Base-by-base conservation (phyloP, 2,888 invertebrate genomes). In the Trichogramma evanescens region DNA sequence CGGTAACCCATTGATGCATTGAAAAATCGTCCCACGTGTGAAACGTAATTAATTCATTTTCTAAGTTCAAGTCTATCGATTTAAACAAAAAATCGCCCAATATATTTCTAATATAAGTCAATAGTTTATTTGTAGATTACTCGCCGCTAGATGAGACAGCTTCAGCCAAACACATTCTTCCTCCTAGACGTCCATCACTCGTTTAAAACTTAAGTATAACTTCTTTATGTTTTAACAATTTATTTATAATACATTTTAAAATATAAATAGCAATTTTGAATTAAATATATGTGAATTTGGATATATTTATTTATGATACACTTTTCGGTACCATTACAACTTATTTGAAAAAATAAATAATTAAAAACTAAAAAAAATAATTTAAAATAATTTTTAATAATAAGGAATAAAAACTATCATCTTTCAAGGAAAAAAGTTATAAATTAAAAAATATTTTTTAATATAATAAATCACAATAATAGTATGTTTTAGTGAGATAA, bases 61-160 rank as follows among this genome's bases (percentile, higher is more conserved):
- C 58, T 51, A 54, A 59, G 63, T 66, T 55, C 65, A 64, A 64
- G 66, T 67, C 68, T 71, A 70, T 69, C 60, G 63, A 66, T 67
- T 63, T 58, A 50, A 56, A 63, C 68, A 71, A 68, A 69, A 71
- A 68, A 70, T 69, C 71, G 68, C 71, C 73, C 68, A 72, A 67
- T 68, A 69, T 72, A 72, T 70, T 68, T 73, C 74, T 74, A 75
- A 75, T 70, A 26, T 26, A 2, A 76, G 72, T 76, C 72, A 75
- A 71, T 73, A 74, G 74, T 69, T 74, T 67, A 73, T 74, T 77
- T 72, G 74, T 76, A 73, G 71, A 75, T 77, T 77, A 77, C 77
- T 77, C 77, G 77, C 77, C 77, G 75, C 76, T 72, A 72, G 75
- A 69, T 76, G 72, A 66, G 66, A 74, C 72, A 69, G 72, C 69